phyloP scores from a whole-genome alignment of 2,797 vertebrate species.

The Nothura maculosa region DNA sequence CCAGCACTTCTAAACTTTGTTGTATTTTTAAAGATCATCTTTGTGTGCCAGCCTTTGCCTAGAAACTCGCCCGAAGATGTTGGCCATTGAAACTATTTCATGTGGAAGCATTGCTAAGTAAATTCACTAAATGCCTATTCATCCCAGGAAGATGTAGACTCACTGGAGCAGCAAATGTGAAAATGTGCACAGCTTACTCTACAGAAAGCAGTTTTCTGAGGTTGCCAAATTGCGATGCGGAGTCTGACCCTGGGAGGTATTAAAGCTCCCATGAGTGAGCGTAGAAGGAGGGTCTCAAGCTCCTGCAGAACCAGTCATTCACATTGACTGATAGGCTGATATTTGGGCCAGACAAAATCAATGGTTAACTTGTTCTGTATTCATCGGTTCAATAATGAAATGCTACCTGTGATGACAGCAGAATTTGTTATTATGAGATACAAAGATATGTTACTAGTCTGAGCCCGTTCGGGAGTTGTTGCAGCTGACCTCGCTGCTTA shows the following conservation, averaged over 20 bases:
- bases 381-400: slow-evolving; percentile 61
- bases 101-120: slow-evolving; percentile 86
- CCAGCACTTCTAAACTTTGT: slow-evolving; percentile 19
- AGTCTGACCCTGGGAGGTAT: slow-evolving; percentile 65
- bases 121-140: slow-evolving; percentile 85
- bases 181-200: slow-evolving; percentile 77
- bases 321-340: slow-evolving; percentile 3
- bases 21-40: slow-evolving; percentile 64
- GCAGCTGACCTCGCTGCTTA: not conserved
- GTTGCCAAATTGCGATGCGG: slow-evolving; percentile 70
- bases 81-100: slow-evolving; percentile 81
- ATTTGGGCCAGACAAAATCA: slow-evolving; percentile 45
- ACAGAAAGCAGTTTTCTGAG: slow-evolving; percentile 69
- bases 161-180: slow-evolving; percentile 81
- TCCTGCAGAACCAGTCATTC: not conserved
- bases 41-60: slow-evolving; percentile 43
- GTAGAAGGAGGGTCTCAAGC: not conserved
- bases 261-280: not conserved
- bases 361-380: slow-evolving; percentile 64
- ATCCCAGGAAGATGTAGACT: slow-evolving; percentile 75
- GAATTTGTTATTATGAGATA: not conserved
- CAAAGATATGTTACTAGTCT: not conserved
- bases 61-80: slow-evolving; percentile 72
- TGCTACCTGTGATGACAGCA: not conserved
- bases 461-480: not conserved